Evolutionary conservation across 2,797 vertebrate species (phyloP), one percentile per base, ranked within the genome.

Genomic region (Botia almorhae): DNA sequence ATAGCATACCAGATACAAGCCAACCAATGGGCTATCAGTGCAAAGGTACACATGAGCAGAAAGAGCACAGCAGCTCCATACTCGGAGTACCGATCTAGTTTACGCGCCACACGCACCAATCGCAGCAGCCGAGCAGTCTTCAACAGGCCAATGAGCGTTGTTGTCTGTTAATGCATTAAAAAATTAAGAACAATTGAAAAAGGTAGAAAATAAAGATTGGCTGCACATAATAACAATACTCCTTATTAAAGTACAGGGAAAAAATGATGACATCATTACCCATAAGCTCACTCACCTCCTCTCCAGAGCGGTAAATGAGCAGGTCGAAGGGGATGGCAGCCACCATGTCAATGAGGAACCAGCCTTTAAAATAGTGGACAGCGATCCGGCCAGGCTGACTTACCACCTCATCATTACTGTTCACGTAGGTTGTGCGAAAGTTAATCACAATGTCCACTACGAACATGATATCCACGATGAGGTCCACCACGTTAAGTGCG

Each of bases 261-360:
- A 10, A 56, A 64, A 36, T 36, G 7, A 17, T 64, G 17, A 1
- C 26, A 23, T 8, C 29, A 36, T 43, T n/a, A 68, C 60, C 29
- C 50, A 81, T 43, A 23, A 19, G 10, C 12, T 60, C 12, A 36
- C 86, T 84, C 84, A 95, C 95, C 95, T 96, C 96, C 86, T 97
- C 96, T 83, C 95, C 96, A 0, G 96, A 96, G 85, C 95, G 95
- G 0, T 96, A 96, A 90, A 98, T 97, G 87, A 98, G 95, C 80
- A 98, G 90, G 83, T 97, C 96, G 0, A 98, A 98, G 76, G 96
- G 96, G 84, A 98, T 97, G 86, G 96, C 96, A 0, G 96, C 96
- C 85, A 98, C 96, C 94, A 97, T 95, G 90, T 97, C 96, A 0
- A 97, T 97, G 84, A 97, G 96, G 88, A 97, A 97, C 96, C 96